phyloP scores from a whole-genome alignment of 2,888 invertebrate species.

The Chironomus riparius region DNA sequence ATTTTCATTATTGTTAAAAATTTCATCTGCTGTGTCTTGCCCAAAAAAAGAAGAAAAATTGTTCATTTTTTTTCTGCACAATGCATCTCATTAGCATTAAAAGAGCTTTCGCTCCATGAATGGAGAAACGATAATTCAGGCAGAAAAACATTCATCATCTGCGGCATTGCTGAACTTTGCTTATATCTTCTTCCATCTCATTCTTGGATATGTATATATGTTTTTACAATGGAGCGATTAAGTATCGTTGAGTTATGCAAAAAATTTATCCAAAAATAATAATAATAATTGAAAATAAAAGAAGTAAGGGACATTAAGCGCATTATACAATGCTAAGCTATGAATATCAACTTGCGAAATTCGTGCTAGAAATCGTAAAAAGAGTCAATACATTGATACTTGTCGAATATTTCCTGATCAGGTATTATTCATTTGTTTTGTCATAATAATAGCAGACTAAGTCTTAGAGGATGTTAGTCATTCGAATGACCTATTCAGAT shows the following conservation, averaged over 20 bases:
- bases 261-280: neutral
- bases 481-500: neutral
- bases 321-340: no score
- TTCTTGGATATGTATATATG: neutral
- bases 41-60: neutral
- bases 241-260: constrained; percentile 1
- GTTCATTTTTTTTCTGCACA: constrained; percentile 11
- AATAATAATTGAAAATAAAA: neutral
- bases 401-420: neutral
- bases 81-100: constrained; percentile 18
- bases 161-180: neutral
- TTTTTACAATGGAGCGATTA: neutral
- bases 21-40: neutral
- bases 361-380: neutral
- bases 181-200: neutral
- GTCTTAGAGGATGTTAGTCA: neutral
- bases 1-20: neutral
- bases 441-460: neutral
- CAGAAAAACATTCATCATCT: constrained; percentile 1
- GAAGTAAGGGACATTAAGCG: neutral
- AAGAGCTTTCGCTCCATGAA: constrained; percentile 2
- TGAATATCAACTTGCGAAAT: no score
- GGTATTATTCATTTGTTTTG: neutral
- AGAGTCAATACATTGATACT: neutral
- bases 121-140: constrained; percentile 14